A percentile compares a stretch with the other conserved stretches of the same genome.
These are phyloP conservation scores for Aphelinus certus DNA, from an alignment of 1,140 invertebrate genomes.

Conservation along the genomic window DNA sequence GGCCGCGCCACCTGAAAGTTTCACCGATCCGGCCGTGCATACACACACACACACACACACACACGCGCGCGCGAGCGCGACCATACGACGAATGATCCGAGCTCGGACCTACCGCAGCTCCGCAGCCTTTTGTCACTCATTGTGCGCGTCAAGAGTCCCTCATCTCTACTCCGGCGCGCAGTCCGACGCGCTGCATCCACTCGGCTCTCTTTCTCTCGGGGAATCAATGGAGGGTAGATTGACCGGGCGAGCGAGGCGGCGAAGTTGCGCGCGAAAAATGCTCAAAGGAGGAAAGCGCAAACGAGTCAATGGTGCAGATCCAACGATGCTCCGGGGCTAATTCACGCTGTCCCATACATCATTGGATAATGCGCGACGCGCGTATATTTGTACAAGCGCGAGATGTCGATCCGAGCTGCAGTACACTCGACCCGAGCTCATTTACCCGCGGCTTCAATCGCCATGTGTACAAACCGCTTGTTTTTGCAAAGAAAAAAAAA, in stretches of 20 bases:
- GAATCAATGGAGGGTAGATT: no score
- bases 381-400: background rate
- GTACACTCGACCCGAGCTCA: no score
- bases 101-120: slow-evolving; percentile 31
- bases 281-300: slow-evolving; percentile 1
- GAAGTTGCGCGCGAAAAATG: background rate
- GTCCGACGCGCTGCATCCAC: no score
- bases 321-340: slow-evolving; percentile 16
- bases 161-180: background rate
- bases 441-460: no score
- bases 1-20: no score
- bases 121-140: background rate
- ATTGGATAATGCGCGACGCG: background rate
- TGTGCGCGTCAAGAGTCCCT: background rate
- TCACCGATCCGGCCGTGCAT: no score
- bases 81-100: no score
- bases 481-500: no score
- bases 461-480: no score
- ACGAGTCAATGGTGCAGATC: slow-evolving; percentile 7
- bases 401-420: no score
- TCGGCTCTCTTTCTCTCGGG: background rate
- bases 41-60: background rate
- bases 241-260: no score
- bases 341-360: slow-evolving; percentile 23
- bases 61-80: background rate